Conservation (phyloP, 2,113 vertebrate species). For the Aldabrachelys gigantea region DNA sequence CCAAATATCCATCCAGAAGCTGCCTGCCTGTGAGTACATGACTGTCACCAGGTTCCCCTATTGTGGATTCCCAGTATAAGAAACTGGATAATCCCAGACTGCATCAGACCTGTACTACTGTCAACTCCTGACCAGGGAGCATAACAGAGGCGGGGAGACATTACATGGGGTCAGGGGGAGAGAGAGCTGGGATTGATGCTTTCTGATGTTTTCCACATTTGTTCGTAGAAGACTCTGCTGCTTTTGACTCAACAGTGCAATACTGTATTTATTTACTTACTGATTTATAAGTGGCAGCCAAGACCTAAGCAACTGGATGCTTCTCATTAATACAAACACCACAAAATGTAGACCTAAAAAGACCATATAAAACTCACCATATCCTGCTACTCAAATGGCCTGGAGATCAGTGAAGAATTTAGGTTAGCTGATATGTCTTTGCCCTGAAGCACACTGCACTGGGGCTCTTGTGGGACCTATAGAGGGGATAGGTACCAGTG, state of each 20-base stretch:
- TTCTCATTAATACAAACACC: background rate
- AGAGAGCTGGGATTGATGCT: background rate
- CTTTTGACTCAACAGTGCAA: background rate
- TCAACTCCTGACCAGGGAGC: background rate
- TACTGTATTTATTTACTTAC: background rate
- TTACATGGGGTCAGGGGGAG: background rate
- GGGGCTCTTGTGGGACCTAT: background rate
- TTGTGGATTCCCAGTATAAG: background rate
- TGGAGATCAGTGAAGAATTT: background rate
- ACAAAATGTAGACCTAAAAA: background rate
- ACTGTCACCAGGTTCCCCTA: background rate
- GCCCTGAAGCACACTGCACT: background rate
- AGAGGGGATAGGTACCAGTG: background rate
- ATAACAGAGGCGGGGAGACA: background rate
- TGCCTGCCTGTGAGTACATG: background rate
- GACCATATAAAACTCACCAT: background rate
- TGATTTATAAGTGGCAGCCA: background rate
- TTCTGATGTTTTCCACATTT: background rate
- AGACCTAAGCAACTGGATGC: background rate
- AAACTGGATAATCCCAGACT: background rate
- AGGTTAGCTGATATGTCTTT: background rate
- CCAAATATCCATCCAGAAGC: background rate
- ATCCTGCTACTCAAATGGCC: background rate
- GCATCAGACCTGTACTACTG: background rate
- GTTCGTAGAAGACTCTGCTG: background rate